Base-by-base conservation (phyloP, 2,888 invertebrate species). In the Clusia tigrina region DNA sequence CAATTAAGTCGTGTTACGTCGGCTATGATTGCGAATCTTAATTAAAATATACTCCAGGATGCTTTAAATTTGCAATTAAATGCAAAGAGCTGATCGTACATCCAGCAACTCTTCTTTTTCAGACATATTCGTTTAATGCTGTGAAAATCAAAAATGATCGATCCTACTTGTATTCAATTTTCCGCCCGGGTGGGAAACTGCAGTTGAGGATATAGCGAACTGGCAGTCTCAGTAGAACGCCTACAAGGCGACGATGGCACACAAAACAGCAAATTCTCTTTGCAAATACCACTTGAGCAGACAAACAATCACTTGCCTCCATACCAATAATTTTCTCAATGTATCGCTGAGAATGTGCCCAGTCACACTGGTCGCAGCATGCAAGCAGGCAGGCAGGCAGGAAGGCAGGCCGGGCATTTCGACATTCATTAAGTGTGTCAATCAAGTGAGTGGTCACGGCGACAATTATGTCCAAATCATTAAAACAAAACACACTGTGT, bases 391-490 rank as follows among this genome's bases (percentile, higher is more conserved):
- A 42, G 22, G 22, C 42, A 12, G 12, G 6, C 6, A 32, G 6
- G 32, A 32, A 9, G 42, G n/a, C 42, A 48, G 48, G 22, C 48
- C 48, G n/a, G n/a, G n/a, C n/a, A n/a, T n/a, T n/a, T n/a, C n/a
- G n/a, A n/a, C 22, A 48, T 48, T 48, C 48, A 48, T 48, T 48
- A 48, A 48, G 48, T 48, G 48, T 48, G 48, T 22, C 48, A 48
- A 48, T 48, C 48, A 48, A 48, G 48, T n/a, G n/a, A n/a, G n/a
- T 48, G 48, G 48, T 48, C 48, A 48, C 48, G 48, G 48, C 48
- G 48, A 48, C 48, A 48, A 48, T 48, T 48, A 48, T 48, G 48
- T 20, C 48, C 20, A 48, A 48, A 22, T 17, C 42, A 32, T 32
- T 32, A 12, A 32, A 32, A 6, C 12, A 12, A n/a, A n/a, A n/a